Evolutionary conservation across 2,797 vertebrate species (phyloP), one percentile per base, ranked within the genome.

Genomic region (Rhinogobio ventralis): DNA sequence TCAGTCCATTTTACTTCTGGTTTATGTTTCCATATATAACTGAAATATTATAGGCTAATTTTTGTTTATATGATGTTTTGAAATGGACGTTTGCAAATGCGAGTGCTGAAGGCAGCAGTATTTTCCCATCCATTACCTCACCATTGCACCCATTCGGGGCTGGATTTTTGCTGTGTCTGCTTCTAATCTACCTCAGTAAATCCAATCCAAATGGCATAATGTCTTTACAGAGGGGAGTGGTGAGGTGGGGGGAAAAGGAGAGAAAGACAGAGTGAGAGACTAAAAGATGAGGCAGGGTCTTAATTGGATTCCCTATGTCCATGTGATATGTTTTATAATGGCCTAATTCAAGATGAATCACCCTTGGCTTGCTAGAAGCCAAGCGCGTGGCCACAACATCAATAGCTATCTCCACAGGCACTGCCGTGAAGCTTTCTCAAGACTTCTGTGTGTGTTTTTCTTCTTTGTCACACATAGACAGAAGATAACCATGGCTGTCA

Each of bases 121-220:
- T 86, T 83, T 81, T 80, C 85, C 66, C 71, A 74, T 82, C 80
- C 86, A 72, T 83, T 64, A 81, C 88, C 75, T 83, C 78, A 71
- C 49, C 64, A 25, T 62, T 67, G 75, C 83, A 84, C 23, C 73
- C 79, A 46, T 85, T 92, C 93, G 90, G 90, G 91, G 90, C 73
- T 93, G 76, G 79, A 39, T 76, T 73, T 39, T 66, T 85, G 82
- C 84, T 62, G 81, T 62, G 90, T 91, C 89, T 90, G 88, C 87
- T 93, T 92, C 92, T 91, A 93, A 94, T 95, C 94, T 92, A 94
- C 91, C 90, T 89, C 90, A 91, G 91, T 91, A 89, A 89, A 94
- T 94, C 93, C 91, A 94, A 94, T 94, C 93, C 94, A 93, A 95
- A 94, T 92, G 92, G 91, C 86, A 94, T 94, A 93, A 95, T 94